Evolutionary conservation across 2,113 vertebrate genomes (phyloP).

Genomic region (Lycocorax pyrrhopterus): DNA sequence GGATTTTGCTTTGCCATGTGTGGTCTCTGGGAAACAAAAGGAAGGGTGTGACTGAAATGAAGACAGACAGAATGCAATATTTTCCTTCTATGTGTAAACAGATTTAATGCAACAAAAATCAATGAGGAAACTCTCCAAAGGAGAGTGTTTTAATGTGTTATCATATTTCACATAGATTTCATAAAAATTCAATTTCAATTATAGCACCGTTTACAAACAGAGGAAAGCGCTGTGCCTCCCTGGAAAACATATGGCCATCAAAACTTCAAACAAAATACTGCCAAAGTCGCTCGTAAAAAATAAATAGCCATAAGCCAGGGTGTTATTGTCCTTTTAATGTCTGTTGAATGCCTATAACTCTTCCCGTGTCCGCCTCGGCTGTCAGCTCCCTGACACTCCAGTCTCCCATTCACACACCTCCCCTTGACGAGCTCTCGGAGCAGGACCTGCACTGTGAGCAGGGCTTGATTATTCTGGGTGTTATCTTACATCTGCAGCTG

Average conservation of each 20-base stretch:
- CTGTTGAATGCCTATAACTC: slow-evolving; percentile 50
- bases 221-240: slow-evolving; percentile 21
- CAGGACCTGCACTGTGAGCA: neutral
- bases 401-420: neutral
- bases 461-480: neutral
- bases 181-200: slow-evolving; percentile 72
- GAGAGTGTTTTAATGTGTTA: slow-evolving; percentile 63
- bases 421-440: neutral
- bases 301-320: slow-evolving; percentile 62
- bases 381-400: slow-evolving; percentile 23
- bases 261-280: slow-evolving; percentile 64
- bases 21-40: slow-evolving; percentile 49
- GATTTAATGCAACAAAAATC: slow-evolving; percentile 66
- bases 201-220: slow-evolving; percentile 63
- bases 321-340: slow-evolving; percentile 67
- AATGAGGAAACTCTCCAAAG: slow-evolving; percentile 60
- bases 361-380: neutral
- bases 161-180: slow-evolving; percentile 64
- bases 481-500: slow-evolving; percentile 22
- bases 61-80: slow-evolving; percentile 60
- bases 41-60: slow-evolving; percentile 45
- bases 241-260: slow-evolving; percentile 70
- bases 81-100: slow-evolving; percentile 61
- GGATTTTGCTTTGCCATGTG: slow-evolving; percentile 6
- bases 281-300: slow-evolving; percentile 61